phyloP scores from a whole-genome alignment of 2,113 vertebrate species.

The Gnathonemus longibarbis region DNA sequence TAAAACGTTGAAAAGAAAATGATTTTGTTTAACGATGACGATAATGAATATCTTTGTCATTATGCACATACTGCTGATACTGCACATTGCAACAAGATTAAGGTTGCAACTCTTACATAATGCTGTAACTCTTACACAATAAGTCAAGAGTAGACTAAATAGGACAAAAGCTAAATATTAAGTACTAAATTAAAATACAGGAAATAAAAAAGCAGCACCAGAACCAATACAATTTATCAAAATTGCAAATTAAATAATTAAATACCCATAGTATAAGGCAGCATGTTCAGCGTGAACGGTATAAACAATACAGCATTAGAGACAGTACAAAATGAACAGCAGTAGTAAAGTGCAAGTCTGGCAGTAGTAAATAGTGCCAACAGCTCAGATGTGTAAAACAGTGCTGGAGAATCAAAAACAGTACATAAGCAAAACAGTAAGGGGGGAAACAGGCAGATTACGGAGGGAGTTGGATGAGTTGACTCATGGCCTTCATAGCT shows the following conservation, averaged over 20 bases:
- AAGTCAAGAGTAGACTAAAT: not conserved
- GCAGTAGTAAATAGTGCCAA: not conserved
- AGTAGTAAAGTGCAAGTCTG: not conserved
- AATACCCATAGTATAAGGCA: not conserved
- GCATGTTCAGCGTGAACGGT: not conserved
- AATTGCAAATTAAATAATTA: not conserved
- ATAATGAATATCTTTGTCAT: not conserved
- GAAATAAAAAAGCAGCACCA: not conserved
- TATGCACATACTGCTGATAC: not conserved
- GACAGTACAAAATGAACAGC: not conserved
- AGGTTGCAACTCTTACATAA: not conserved
- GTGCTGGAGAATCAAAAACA: not conserved
- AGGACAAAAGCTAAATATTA: not conserved
- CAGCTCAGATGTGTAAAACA: not conserved
- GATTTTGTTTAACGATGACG: not conserved
- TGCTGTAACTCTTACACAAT: not conserved
- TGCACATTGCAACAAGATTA: not conserved
- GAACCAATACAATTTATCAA: not conserved
- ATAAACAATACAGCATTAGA: not conserved
- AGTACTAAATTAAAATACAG: not conserved
- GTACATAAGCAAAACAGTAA: not conserved
- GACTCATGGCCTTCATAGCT: not conserved
- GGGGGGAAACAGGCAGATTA: not conserved
- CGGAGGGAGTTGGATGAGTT: not conserved
- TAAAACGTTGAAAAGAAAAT: not conserved